Base-by-base conservation (phyloP, 2,113 vertebrate species). In the Oncorhynchus tshawytscha region DNA sequence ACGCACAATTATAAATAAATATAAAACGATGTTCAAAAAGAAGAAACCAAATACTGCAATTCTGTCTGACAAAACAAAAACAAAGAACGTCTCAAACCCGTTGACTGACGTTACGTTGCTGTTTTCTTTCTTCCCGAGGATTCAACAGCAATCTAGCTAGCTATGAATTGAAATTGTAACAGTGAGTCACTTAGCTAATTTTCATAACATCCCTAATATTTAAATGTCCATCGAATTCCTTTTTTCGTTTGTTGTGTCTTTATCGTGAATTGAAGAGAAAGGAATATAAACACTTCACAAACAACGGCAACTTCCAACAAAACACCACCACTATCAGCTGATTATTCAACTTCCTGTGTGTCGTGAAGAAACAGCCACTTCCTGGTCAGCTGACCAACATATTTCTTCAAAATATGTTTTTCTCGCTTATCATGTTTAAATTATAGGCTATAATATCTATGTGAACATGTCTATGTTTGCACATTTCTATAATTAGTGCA, bases 321-420 rank as follows among this genome's bases (percentile, higher is more conserved):
- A 68, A 92, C 90, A 92, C 91, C 91, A 91, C 81, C 84, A 64
- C 77, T 68, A 91, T 93, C 94, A 94, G 93, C 94, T 94, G 94
- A 92, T 93, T 60, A 67, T 78, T 88, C 88, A 20, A 91, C 91
- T 93, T 94, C 94, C 93, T 77, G 83, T 78, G 27, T 54, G 59
- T 51, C 67, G 27, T 13, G 20, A 79, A 9, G 20, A 62, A 62
- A 62, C n/a, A 49, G 45, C 16, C 13, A 70, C 78, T 80, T 89
- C 81, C 84, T 48, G 71, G 62, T 66, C 80, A 71, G 57, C 18
- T 5, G 22, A 64, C 85, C 59, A 62, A 62, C 59, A 62, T 16
- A 18, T 54, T 51, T 54, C 1, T 4, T 54, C 4, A 16, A 54
- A 16, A 54, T 51, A 51, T 51, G 6, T 60, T 60, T 60, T n/a